Percentiles rank a stretch among this genome's conserved stretches.
Conservation (phyloP, 2,888 invertebrate species). For the Parthenolecanium corni region DNA sequence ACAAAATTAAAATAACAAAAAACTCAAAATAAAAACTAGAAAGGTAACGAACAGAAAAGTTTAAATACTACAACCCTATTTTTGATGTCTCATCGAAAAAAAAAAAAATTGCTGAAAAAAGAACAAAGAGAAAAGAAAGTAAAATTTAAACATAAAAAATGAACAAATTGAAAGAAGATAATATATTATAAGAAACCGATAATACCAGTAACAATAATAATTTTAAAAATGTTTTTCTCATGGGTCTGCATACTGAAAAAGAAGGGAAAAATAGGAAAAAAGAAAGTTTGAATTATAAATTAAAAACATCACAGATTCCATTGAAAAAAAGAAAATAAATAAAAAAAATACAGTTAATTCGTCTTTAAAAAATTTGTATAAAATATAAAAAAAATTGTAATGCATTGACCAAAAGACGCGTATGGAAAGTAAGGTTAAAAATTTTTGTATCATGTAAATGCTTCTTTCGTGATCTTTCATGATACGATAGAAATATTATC, state of each 20-base stretch:
- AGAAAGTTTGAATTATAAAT: constrained; percentile 9
- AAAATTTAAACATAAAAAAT: constrained; percentile 2
- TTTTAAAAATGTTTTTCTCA: not conserved
- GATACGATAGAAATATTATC: too few relatives aligned
- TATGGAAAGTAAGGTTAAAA: not conserved
- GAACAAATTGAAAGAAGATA: constrained; percentile 3
- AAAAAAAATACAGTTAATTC: constrained; percentile 1
- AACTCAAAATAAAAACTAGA: constrained; percentile 8
- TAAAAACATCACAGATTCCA: constrained; percentile 24
- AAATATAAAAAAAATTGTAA: constrained; percentile 10
- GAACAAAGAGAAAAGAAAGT: constrained; percentile 8
- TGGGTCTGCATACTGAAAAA: not conserved
- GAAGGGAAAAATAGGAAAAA: not conserved
- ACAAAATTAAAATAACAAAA: not conserved
- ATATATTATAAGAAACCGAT: not conserved
- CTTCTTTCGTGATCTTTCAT: too few relatives aligned
- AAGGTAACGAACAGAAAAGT: constrained; percentile 9
- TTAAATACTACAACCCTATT: not conserved
- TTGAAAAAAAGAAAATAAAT: constrained; percentile 1
- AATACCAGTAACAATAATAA: constrained; percentile 23
- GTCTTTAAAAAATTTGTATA: constrained; percentile 10
- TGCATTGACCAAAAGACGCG: not conserved
- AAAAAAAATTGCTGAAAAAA: not conserved
- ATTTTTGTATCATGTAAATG: too few relatives aligned
- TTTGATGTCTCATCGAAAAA: not conserved